Evolutionary conservation across 2,888 invertebrate genomes (phyloP).

Genomic region (Xylota sylvarum): DNA sequence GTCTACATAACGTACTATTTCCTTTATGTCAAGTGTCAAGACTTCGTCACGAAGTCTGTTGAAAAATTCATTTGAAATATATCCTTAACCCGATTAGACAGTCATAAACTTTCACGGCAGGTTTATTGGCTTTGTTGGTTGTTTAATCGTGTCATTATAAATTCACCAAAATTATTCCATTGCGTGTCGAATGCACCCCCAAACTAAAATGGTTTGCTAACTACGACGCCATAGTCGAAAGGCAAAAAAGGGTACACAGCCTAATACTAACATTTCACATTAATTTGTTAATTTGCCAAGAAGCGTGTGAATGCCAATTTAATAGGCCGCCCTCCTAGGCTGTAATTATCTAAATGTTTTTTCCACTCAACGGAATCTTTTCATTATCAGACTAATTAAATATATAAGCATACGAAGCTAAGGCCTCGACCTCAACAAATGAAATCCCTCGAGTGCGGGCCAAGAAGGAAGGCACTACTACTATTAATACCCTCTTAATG

Average conservation of each 20-base stretch:
- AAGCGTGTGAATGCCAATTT: conserved; percentile 38
- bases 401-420: not conserved
- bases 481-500: conserved; percentile 17
- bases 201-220: not conserved
- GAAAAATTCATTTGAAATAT: not conserved
- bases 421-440: not conserved
- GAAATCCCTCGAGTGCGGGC: not conserved
- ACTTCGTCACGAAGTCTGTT: not conserved
- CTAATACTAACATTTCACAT: not conserved
- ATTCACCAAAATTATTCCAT: not conserved
- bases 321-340: conserved; percentile 18
- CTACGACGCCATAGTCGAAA: not conserved
- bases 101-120: not conserved
- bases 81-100: not conserved
- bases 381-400: not conserved
- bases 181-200: not conserved
- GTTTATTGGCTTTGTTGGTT: not conserved
- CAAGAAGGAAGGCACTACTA: not conserved
- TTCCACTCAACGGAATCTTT: not conserved
- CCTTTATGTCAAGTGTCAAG: too few relatives aligned
- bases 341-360: conserved; percentile 30
- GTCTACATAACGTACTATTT: too few relatives aligned
- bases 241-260: not conserved
- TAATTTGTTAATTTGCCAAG: conserved; percentile 45
- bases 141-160: conserved; percentile 1